A percentile compares a stretch with the other conserved stretches of the same genome.
Evolutionary conservation across 2,797 vertebrate genomes (phyloP).

Genomic region (Lagothrix lagotricha): DNA sequence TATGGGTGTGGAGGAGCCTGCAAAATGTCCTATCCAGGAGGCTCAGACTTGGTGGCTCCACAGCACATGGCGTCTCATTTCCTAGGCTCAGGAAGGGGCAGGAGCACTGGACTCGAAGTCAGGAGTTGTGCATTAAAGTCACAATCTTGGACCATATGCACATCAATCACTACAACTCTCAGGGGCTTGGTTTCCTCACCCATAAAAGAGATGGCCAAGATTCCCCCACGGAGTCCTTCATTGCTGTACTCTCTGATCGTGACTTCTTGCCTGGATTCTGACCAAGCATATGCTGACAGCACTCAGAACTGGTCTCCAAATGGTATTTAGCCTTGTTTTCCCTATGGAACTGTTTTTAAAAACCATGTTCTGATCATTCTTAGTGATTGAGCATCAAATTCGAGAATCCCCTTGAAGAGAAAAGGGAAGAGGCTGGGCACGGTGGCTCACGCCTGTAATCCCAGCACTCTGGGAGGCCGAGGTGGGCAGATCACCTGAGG

Average conservation of each 20-base stretch:
- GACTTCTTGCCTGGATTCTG: neutral
- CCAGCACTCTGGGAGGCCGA: neutral
- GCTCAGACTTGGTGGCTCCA: neutral
- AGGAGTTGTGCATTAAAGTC: neutral
- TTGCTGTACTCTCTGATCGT: fast-evolving
- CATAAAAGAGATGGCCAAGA: neutral
- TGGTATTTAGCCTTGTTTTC: neutral
- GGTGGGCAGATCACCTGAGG: neutral
- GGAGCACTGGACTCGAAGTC: neutral
- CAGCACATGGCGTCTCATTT: neutral
- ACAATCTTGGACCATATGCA: no score
- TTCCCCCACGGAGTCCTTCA: fast-evolving
- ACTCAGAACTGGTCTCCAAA: neutral
- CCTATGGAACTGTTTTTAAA: neutral
- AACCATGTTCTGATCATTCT: neutral
- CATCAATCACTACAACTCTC: neutral
- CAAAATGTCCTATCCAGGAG: neutral
- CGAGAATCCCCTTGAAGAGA: neutral
- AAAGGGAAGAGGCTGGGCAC: neutral
- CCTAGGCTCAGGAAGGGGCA: fast-evolving
- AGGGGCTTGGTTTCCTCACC: neutral
- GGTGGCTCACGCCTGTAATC: neutral
- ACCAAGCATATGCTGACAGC: fast-evolving
- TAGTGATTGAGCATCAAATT: neutral
- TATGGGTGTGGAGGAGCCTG: neutral